Evolutionary conservation across 2,888 invertebrate species (phyloP), one percentile per base, ranked within the genome.

Genomic region (Agriotes lineatus): DNA sequence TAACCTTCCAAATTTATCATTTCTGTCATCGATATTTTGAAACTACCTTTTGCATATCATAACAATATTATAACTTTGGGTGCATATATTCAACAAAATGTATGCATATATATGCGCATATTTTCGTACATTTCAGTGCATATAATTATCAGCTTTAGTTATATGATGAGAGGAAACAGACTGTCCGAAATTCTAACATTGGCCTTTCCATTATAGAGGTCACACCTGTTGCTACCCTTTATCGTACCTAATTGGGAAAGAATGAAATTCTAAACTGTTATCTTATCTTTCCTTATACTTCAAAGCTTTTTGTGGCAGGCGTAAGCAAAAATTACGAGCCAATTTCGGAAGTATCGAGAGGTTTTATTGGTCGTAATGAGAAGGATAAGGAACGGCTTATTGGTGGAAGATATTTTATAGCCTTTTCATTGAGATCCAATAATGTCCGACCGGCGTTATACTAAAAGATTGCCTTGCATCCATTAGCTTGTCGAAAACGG

Each of bases 291-390:
- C 33, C 10, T 9, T 7, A 52, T 10, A 19, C 16, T 5, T 25
- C 25, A 25, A 25, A 25, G 7, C 25, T 7, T 25, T 25, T 25
- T 25, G 25, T 25, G 7, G 3, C 25, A 33, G 33, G 33, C 35
- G 30, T 19, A 16, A 35, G 19, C 16, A 52, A 33, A 52, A 52
- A 52, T 52, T 52, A 52, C 35, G 52, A 52, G 7, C 52, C 35
- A 33, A 52, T 33, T 52, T 52, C 18, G 33, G 16, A 52, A 33
- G 25, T 18, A 52, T 52, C 33, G 30, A 52, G 35, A 30, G n/a
- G 52, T 30, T 52, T 52, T 52, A 52, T 52, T 52, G 52, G 52
- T 52, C 52, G 52, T 52, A 52, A 52, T 52, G 52, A 52, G 52
- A 35, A 22, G 35, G 52, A 52, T 52, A 52, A 52, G 52, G 18